Percentiles rank a stretch among this genome's conserved stretches.
Evolutionary conservation across 2,888 invertebrate species (phyloP).

Genomic region (Dryocosmus kuriphilus): DNA sequence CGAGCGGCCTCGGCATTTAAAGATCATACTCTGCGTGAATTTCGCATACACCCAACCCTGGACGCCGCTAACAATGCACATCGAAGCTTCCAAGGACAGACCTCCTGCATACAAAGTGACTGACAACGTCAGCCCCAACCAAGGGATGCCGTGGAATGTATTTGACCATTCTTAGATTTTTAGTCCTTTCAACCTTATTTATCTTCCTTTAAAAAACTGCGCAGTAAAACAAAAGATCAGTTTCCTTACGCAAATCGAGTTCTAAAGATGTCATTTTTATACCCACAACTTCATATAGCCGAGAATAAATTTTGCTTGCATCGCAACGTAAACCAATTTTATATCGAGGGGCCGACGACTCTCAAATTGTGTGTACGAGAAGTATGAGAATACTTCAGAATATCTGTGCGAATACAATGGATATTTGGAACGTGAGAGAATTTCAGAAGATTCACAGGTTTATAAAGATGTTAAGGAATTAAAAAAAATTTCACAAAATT

Average conservation of each 20-base stretch:
- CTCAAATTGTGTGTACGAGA: too few species aligned
- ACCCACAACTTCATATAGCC: background rate
- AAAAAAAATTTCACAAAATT: too few species aligned
- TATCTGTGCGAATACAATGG: too few species aligned
- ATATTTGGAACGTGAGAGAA: too few species aligned
- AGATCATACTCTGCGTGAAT: constrained; percentile 64
- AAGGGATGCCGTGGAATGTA: constrained; percentile 26
- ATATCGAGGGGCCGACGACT: too few species aligned
- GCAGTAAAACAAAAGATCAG: background rate
- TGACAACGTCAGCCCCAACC: constrained; percentile 34
- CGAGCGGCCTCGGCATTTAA: constrained; percentile 58
- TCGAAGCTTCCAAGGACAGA: constrained; percentile 58
- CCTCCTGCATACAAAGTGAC: constrained; percentile 63
- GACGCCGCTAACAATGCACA: constrained; percentile 61
- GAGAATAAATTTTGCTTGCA: too few species aligned
- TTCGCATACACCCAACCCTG: constrained; percentile 59
- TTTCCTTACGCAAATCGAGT: background rate
- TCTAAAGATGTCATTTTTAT: background rate
- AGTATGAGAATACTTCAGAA: too few species aligned
- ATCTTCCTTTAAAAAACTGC: background rate
- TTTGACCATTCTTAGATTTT: constrained; percentile 34
- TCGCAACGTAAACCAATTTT: too few species aligned
- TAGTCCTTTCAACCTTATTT: constrained; percentile 20
- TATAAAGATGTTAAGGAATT: too few species aligned
- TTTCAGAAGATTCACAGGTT: too few species aligned